A percentile compares a stretch with the other conserved stretches of the same genome.
Conservation (phyloP, 2,888 invertebrate species). For the Meiosimyza decipiens region DNA sequence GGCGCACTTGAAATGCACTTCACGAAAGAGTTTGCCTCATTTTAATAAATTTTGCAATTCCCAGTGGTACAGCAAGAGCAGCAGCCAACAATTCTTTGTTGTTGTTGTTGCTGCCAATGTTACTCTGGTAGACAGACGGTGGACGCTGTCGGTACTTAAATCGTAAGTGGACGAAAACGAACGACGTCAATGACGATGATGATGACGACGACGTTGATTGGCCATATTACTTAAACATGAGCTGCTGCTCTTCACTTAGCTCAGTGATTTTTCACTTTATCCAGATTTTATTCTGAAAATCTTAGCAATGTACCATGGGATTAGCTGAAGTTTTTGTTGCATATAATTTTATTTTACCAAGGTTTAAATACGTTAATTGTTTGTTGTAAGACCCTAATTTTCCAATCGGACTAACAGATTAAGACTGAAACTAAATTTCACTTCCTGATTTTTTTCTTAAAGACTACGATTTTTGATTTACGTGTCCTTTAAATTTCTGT, state of each 20-base stretch:
- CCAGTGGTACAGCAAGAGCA: slow-evolving; percentile 4
- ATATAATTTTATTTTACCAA: too few species aligned
- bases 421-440: too few species aligned
- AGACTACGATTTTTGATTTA: too few species aligned
- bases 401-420: too few species aligned
- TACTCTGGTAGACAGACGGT: neutral
- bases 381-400: too few species aligned
- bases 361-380: too few species aligned
- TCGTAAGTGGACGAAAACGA: slow-evolving; percentile 31
- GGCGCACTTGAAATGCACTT: slow-evolving; percentile 28
- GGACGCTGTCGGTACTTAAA: slow-evolving; percentile 23
- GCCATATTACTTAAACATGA: slow-evolving; percentile 42
- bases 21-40: slow-evolving; percentile 25
- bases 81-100: neutral
- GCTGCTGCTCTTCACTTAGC: slow-evolving; percentile 25
- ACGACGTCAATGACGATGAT: slow-evolving; percentile 4
- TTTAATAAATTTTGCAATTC: slow-evolving; percentile 35
- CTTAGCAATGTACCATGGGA: too few species aligned
- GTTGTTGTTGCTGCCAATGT: slow-evolving; percentile 18
- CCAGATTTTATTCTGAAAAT: neutral
- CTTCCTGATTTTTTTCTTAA: too few species aligned
- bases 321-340: too few species aligned
- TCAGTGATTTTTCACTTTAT: slow-evolving; percentile 6
- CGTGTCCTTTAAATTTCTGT: neutral
- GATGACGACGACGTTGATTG: slow-evolving; percentile 38